Base-by-base conservation (phyloP, 1,140 invertebrate genomes). In the Harlomillsia oculata region DNA sequence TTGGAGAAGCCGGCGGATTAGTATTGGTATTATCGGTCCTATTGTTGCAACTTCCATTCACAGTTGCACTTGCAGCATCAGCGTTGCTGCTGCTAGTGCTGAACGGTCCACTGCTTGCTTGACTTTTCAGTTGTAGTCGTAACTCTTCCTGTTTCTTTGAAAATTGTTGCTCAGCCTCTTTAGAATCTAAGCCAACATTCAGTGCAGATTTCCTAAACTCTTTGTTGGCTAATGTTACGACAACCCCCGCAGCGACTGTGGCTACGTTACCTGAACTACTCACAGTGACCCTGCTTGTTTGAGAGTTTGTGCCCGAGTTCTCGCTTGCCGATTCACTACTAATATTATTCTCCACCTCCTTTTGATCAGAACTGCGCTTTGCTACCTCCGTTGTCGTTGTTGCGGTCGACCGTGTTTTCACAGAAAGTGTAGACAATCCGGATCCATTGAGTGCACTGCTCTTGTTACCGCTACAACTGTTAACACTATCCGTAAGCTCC, bases 131-230 rank as follows among this genome's bases (percentile, higher is more conserved):
- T 29, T 23, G 26, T 28, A 23, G 16, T 23, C 55, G 36, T 13
- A 52, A 16, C 28, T 54, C 50, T 55, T 58, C 60, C 44, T 62
- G 60, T 32, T 62, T 62, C 40, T 57, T 56, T 2, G 48, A 36
- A 48, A 56, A 50, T 29, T 60, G 37, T 28, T 49, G 25, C 32
- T 57, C 39, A 25, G 50, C 58, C 14, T 56, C 59, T 46, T 43
- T 32, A 29, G 32, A 44, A 6, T 56, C 44, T 18, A 56, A 18
- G n/a, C 46, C 52, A 9, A 59, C 61, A 56, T 63, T 63, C 3
- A 63, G 44, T 43, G 40, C 61, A 32, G 61, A 63, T 49, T 63
- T 63, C 39, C 61, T 43, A 45, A 39, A 63, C 53, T 63, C 61
- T 43, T 63, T 63, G 46, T 59, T 63, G 21, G 61, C 30, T 25